Evolutionary conservation across 1,140 invertebrate species (phyloP).

Genomic region (Drosophila hydei): DNA sequence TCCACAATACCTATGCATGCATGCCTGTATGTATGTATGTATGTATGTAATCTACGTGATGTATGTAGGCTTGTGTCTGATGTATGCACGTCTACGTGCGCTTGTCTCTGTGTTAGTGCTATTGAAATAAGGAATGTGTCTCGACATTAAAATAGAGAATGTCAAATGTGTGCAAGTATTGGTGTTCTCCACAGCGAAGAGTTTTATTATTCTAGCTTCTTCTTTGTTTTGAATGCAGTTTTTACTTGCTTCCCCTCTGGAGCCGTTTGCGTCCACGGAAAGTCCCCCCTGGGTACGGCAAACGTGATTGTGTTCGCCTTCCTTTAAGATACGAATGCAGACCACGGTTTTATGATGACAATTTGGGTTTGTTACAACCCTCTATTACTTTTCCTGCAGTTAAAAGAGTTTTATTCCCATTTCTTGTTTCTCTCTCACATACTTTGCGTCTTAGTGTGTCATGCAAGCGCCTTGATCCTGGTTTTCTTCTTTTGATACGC

Average conservation of each 20-base stretch:
- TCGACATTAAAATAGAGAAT: conserved; percentile 51
- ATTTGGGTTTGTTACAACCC: conserved; percentile 50
- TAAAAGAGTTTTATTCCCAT: conserved; percentile 23
- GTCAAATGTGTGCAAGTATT: conserved; percentile 51
- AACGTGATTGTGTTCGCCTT: conserved; percentile 45
- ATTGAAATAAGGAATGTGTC: conserved; percentile 51
- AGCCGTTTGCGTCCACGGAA: no score
- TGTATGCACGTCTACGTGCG: not conserved
- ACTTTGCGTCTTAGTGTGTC: conserved; percentile 14
- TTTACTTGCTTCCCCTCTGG: conserved; percentile 12
- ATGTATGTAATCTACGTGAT: conserved; percentile 14
- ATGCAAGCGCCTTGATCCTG: conserved; percentile 17
- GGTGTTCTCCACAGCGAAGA: conserved; percentile 35
- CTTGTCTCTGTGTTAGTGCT: conserved; percentile 10
- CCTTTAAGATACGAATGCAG: conserved; percentile 40
- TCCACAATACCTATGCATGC: conserved; percentile 51
- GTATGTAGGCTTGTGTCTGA: not conserved
- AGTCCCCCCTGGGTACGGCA: conserved; percentile 14
- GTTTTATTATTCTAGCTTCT: conserved; percentile 49
- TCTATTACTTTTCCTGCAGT: conserved; percentile 53
- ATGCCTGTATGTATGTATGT: conserved; percentile 4
- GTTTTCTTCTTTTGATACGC: conserved; percentile 1
- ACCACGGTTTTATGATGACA: conserved; percentile 53
- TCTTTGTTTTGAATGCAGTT: conserved; percentile 54
- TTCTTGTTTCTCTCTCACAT: not conserved